Percentiles rank a stretch among this genome's conserved stretches.
phyloP scores from a whole-genome alignment of 2,797 vertebrate species.

The Staurois parvus region DNA sequence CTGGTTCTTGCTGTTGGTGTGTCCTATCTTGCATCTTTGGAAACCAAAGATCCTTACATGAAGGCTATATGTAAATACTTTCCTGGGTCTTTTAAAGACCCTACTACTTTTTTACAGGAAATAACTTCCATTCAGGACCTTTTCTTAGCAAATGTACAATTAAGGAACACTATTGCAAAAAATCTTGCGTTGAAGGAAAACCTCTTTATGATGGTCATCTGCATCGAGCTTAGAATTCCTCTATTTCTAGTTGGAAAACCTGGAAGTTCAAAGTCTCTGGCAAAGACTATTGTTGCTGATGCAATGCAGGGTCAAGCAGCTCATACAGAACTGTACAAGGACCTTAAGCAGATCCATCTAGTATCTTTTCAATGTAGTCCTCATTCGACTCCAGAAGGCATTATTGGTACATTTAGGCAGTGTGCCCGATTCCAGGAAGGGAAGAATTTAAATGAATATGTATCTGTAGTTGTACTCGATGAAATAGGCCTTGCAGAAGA shows the following conservation, averaged over 20 bases:
- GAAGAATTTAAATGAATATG: slow-evolving; percentile 90
- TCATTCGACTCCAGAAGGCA: slow-evolving; percentile 95
- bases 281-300: slow-evolving; percentile 94
- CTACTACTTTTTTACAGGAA: slow-evolving; percentile 79
- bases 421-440: slow-evolving; percentile 95
- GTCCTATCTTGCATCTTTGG: slow-evolving; percentile 93
- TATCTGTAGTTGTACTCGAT: slow-evolving; percentile 94
- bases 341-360: slow-evolving; percentile 91
- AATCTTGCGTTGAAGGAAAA: slow-evolving; percentile 95
- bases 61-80: slow-evolving; percentile 75
- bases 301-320: slow-evolving; percentile 95
- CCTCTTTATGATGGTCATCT: slow-evolving; percentile 98
- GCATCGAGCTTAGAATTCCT: slow-evolving; percentile 93
- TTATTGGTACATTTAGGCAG: slow-evolving; percentile 94
- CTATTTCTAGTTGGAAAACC: slow-evolving; percentile 97
- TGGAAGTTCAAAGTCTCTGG: slow-evolving; percentile 96
- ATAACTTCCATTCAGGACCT: slow-evolving; percentile 88
- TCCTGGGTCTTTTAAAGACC: slow-evolving; percentile 69
- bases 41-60: slow-evolving; percentile 83
- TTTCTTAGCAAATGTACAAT: slow-evolving; percentile 83
- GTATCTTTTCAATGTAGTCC: slow-evolving; percentile 98
- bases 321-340: slow-evolving; percentile 86
- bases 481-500: slow-evolving; percentile 97
- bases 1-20: slow-evolving; percentile 88
- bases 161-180: slow-evolving; percentile 89